Evolutionary conservation across 1,140 invertebrate species (phyloP), one percentile per base, ranked within the genome.

Genomic region (Anastatus disparis): DNA sequence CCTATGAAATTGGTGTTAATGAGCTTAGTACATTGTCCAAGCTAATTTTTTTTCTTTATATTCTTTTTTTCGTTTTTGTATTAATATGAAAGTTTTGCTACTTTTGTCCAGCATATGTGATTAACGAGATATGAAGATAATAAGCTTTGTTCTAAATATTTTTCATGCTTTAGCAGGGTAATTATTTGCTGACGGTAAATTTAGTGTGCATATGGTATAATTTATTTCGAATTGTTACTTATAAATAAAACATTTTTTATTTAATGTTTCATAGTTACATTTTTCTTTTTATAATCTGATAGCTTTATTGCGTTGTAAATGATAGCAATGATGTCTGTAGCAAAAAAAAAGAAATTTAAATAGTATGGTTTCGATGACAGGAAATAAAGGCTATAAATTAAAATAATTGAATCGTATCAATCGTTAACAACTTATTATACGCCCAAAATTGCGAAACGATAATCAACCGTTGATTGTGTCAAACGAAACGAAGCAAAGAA

Each of bases 1-100:
- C n/a, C n/a, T n/a, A n/a, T 8, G 17, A 27, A 35, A 55, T 35
- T 22, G 29, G 53, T 55, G 53, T 29, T 55, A 55, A 55, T 55
- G 53, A 55, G 53, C 53, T 55, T 48, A 55, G 31, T 22, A 29
- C 53, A 1, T 35, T 22, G n/a, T 35, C 29, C n/a, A n/a, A n/a
- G n/a, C n/a, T n/a, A n/a, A n/a, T n/a, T n/a, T n/a, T n/a, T n/a
- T n/a, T n/a, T n/a, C n/a, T n/a, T n/a, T n/a, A n/a, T n/a, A n/a
- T n/a, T n/a, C n/a, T n/a, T n/a, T n/a, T n/a, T n/a, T n/a, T n/a
- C n/a, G n/a, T n/a, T n/a, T n/a, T n/a, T n/a, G n/a, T 15, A 3
- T 3, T 13, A 35, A 12, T 22, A 20, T 20, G n/a, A 35, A 55
- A 35, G 15, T 55, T 10, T 6, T 20, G 31, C 0, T 1, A 20